A percentile compares a stretch with the other conserved stretches of the same genome.
phyloP scores from a whole-genome alignment of 2,797 vertebrate species.

The Eulemur albifrons region DNA sequence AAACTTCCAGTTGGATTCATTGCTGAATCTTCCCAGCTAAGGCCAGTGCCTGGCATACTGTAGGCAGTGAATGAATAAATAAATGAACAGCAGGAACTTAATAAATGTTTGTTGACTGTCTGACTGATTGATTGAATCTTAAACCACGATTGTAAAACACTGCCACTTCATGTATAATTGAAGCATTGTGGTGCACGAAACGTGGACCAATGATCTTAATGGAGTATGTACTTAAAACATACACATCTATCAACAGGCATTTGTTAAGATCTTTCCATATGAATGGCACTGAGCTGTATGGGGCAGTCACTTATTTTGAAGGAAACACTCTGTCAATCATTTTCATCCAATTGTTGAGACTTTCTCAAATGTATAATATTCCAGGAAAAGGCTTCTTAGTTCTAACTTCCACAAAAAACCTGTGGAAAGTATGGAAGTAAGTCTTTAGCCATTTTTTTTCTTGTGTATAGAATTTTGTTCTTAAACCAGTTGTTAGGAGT shows the following conservation, averaged over 20 bases:
- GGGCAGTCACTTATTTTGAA: slow-evolving; percentile 32
- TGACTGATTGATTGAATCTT: background rate
- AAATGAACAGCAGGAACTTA: background rate
- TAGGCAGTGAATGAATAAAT: background rate
- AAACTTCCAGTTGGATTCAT: slow-evolving; percentile 3
- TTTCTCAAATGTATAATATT: slow-evolving; percentile 31
- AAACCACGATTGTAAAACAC: slow-evolving; percentile 13
- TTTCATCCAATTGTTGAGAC: slow-evolving; percentile 5
- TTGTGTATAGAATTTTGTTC: background rate
- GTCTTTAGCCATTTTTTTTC: background rate
- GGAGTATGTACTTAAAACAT: background rate
- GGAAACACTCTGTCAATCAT: slow-evolving; percentile 15
- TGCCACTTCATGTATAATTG: slow-evolving; percentile 12
- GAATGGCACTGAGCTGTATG: background rate
- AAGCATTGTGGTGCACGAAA: background rate
- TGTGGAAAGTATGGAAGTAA: background rate
- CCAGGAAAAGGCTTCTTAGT: background rate
- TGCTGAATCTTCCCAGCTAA: background rate
- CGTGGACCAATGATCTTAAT: background rate
- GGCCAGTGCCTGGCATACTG: background rate
- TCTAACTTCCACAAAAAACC: background rate
- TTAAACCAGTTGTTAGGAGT: background rate
- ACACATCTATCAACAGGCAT: background rate
- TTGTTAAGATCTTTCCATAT: background rate
- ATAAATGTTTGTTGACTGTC: slow-evolving; percentile 24